Base-by-base conservation (phyloP, 2,113 vertebrate species). In the Xiphophorus couchianus region DNA sequence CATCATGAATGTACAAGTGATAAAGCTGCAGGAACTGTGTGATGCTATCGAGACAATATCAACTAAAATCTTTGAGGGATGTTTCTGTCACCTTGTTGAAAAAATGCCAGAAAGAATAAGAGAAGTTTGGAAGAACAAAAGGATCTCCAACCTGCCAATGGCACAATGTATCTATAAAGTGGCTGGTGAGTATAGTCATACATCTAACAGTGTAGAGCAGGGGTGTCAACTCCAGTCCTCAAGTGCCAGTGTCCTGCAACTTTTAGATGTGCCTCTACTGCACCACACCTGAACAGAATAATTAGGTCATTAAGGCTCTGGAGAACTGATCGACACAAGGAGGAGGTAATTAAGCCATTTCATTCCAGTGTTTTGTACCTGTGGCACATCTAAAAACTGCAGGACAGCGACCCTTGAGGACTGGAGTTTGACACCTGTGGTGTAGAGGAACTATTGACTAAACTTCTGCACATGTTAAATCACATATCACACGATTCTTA, bases 401-500 rank as follows among this genome's bases (percentile, higher is more conserved):
- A 30, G 30, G 30, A 3, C 30, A 30, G 3, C 3, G 30, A 0
- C 30, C 30, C 30, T 30, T 30, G 30, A 30, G 30, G 2, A 30
- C 30, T 30, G 30, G 30, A 30, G 30, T 30, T 30, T 30, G 30
- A 30, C 30, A 30, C 30, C 3, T 30, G 30, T 30, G 30, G 30
- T 30, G 2, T 17, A n/a, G 67, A 42, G 25, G 60, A 44, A 64
- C 69, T 29, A 70, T 65, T 6, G 25, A 74, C 17, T 48, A 11
- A 68, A 44, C 8, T 8, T 10, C 10, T 33, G 5, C 8, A 28
- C 15, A 33, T 10, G 62, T 64, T 64, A 22, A 30, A 14, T 29
- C 5, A 30, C 37, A 29, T 28, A 5, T 29, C 19, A 22, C 17
- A 25, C 19, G 8, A 9, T 28, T 5, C 22, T 63, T 79, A 97